Percentiles rank a stretch among this genome's conserved stretches.
phyloP scores from a whole-genome alignment of 2,113 vertebrate species.

The Alouatta palliata region DNA sequence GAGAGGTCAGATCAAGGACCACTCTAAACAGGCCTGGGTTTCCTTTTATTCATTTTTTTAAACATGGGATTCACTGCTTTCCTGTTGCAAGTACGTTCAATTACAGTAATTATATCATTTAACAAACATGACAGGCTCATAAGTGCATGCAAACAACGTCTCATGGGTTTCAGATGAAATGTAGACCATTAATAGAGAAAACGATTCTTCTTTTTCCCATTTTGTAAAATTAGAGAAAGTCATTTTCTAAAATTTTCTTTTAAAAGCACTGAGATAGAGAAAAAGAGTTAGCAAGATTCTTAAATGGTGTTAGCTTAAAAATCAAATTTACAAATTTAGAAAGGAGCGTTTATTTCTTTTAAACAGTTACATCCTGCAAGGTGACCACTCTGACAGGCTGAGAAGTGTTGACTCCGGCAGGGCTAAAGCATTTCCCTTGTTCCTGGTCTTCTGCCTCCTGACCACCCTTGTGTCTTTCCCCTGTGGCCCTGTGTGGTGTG shows the following conservation, averaged over 20 bases:
- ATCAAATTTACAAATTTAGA: no score
- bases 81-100: not conserved
- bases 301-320: not conserved
- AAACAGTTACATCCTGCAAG: no score
- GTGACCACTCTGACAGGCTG: no score
- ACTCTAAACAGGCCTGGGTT: not conserved
- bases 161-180: not conserved
- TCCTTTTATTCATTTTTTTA: not conserved
- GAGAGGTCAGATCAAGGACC: not conserved
- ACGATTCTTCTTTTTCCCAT: not conserved
- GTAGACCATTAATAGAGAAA: not conserved
- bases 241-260: not conserved
- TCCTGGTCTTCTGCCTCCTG: not conserved
- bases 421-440: not conserved
- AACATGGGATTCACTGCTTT: not conserved
- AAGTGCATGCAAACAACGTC: not conserved
- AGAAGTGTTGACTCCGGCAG: no score
- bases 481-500: not conserved
- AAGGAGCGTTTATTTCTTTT: no score
- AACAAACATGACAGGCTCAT: not conserved
- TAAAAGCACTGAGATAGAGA: not conserved
- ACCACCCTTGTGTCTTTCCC: not conserved
- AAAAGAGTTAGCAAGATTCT: not conserved
- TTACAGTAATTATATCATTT: not conserved
- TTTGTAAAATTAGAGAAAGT: not conserved